Percentiles rank a stretch among this genome's conserved stretches.
phyloP scores from a whole-genome alignment of 2,888 invertebrate genomes.

The Caenorhabditis drosophilae region DNA sequence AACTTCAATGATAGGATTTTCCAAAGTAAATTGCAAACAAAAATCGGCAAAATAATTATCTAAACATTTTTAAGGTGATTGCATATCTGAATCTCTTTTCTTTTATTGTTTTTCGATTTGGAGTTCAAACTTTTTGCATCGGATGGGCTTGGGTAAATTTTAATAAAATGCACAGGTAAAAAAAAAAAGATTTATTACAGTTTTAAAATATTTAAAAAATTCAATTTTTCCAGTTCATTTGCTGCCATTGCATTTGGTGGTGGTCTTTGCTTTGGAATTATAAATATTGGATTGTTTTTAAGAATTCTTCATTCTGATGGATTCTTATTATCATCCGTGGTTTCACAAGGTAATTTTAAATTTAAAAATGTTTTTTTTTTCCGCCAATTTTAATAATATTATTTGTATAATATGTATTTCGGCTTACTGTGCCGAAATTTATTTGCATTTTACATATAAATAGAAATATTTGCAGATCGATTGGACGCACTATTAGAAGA shows the following conservation, averaged over 20 bases:
- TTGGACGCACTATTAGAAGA: slow-evolving; percentile 51
- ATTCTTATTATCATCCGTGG: slow-evolving; percentile 39
- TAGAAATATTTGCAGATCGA: slow-evolving; percentile 16
- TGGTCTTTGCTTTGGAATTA: slow-evolving; percentile 39
- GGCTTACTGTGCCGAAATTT: too few relatives aligned
- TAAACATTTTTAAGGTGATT: slow-evolving; percentile 6
- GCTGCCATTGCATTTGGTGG: slow-evolving; percentile 43
- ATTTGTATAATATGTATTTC: background rate
- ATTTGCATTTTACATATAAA: too few relatives aligned
- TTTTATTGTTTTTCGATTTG: slow-evolving; percentile 50
- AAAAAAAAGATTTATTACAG: too few relatives aligned
- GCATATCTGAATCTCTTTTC: slow-evolving; percentile 36
- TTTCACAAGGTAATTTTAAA: slow-evolving; percentile 29
- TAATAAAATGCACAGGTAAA: slow-evolving; percentile 46
- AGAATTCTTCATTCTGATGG: slow-evolving; percentile 50
- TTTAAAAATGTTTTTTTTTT: background rate
- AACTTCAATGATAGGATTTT: slow-evolving; percentile 45
- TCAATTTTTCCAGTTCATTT: slow-evolving; percentile 30
- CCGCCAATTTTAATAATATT: background rate
- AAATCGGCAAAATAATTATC: background rate
- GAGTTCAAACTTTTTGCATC: slow-evolving; percentile 43
- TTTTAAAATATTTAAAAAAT: background rate
- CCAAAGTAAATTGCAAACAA: slow-evolving; percentile 22
- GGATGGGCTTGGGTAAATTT: slow-evolving; percentile 49
- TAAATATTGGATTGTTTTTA: slow-evolving; percentile 45